Evolutionary conservation across 2,113 vertebrate species (phyloP).

Genomic region (Apodemus speciosus): DNA sequence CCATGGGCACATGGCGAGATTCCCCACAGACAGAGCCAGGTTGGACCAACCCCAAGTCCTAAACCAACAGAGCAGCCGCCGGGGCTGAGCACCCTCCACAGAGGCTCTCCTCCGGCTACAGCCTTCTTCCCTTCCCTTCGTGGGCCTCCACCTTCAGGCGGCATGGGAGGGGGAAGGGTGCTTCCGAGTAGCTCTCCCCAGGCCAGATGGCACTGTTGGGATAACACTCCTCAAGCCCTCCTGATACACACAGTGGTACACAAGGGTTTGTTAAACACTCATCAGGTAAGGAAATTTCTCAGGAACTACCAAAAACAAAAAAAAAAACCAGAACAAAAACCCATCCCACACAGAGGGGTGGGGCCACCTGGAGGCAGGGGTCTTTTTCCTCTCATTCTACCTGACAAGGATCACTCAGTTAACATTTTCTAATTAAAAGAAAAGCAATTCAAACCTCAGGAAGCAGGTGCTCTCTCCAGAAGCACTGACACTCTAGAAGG

Average conservation of each 20-base stretch:
- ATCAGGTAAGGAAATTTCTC: slow-evolving; percentile 28
- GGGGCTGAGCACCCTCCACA: background rate
- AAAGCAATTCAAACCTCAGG: slow-evolving; percentile 64
- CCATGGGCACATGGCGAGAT: background rate
- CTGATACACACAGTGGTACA: background rate
- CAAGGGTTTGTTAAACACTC: slow-evolving; percentile 14
- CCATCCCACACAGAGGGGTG: background rate
- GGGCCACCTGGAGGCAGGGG: background rate
- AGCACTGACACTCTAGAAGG: background rate
- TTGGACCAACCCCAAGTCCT: background rate
- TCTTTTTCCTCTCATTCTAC: slow-evolving; percentile 1
- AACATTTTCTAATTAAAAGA: slow-evolving; percentile 35
- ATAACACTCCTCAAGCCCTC: background rate
- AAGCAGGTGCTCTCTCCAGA: slow-evolving; percentile 15
- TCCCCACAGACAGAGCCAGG: background rate
- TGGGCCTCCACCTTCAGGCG: background rate
- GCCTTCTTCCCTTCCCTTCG: background rate
- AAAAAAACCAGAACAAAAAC: background rate
- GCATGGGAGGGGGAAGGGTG: background rate
- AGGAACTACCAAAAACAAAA: background rate
- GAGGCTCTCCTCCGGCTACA: background rate
- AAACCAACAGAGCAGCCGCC: background rate
- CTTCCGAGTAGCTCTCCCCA: background rate
- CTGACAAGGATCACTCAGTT: slow-evolving; percentile 35
- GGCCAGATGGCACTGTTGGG: background rate